Base-by-base conservation (phyloP, 2,888 invertebrate genomes). In the Athalia cordata region DNA sequence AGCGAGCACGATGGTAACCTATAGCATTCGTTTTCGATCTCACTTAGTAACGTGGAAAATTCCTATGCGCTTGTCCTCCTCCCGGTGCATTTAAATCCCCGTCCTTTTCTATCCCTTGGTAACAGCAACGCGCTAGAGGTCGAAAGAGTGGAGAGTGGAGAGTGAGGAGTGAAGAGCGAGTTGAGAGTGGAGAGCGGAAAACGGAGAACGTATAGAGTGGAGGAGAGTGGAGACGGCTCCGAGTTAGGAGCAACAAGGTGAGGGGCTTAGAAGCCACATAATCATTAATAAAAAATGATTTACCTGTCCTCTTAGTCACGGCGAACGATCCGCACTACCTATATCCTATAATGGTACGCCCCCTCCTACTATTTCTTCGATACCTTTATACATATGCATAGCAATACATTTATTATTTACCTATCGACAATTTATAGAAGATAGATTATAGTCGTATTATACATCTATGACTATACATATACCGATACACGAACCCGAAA, bases 251-350 rank as follows among this genome's bases (percentile, higher is more conserved):
- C 72, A 59, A 64, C 75, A 75, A 75, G 62, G 75, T 75, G 49
- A 57, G 50, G 72, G 75, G 75, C 75, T 64, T 75, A 64, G 75
- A 75, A 75, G 75, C 75, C 75, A 75, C 75, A 62, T 75, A 62
- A 75, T 75, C 75, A 64, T 75, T 62, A 75, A 75, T 75, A 75
- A 75, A 62, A 75, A 75, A 75, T 75, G 64, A 75, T 75, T 75
- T 75, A 75, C 75, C 62, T 75, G 75, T 64, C 75, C 55, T 75
- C 64, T 75, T 75, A 75, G 61, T 64, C 62, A 75, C 52, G 75
- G 64, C 43, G 64, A 75, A 75, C 75, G 64, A 72, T 72, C 47
- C 59, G 72, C 57, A 72, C 72, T 72, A 59, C 72, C 59, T 29
- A 75, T 75, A 75, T 64, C 50, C 62, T 52, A 75, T 75, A 59